These are phyloP conservation scores for Pterostichus niger DNA, from an alignment of 2,888 invertebrate species.

Conservation along the genomic window DNA sequence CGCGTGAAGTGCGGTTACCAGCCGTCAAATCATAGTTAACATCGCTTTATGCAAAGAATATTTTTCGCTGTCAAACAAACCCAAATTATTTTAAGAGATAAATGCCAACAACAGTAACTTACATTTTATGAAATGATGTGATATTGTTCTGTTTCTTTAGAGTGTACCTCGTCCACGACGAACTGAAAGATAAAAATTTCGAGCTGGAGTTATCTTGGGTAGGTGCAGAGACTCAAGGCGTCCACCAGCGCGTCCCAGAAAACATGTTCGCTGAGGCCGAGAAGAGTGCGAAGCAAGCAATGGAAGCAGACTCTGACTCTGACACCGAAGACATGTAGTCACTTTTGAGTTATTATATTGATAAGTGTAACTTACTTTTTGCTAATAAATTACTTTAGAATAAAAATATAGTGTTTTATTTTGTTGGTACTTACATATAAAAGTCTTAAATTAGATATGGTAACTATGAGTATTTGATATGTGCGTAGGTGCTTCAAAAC, in stretches of 20 bases:
- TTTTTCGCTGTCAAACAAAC: no score
- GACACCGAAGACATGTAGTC: constrained; percentile 86
- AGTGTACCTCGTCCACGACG: constrained; percentile 93
- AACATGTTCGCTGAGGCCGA: constrained; percentile 91
- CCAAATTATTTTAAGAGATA: no score
- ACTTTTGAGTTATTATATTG: constrained; percentile 11
- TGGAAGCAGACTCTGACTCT: constrained; percentile 92
- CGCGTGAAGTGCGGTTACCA: no score
- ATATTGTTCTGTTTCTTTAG: constrained; percentile 77
- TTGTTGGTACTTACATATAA: constrained; percentile 21
- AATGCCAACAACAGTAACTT: no score
- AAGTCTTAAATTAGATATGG: neutral
- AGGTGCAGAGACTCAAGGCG: constrained; percentile 88
- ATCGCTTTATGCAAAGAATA: no score
- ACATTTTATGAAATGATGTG: no score
- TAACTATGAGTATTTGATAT: no score
- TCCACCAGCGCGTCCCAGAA: constrained; percentile 89
- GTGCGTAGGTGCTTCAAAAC: no score
- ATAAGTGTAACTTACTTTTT: constrained; percentile 51
- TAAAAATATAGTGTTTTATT: constrained; percentile 18
- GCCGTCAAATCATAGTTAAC: no score
- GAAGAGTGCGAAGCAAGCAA: constrained; percentile 91
- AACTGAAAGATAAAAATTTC: constrained; percentile 97
- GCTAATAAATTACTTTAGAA: constrained; percentile 47
- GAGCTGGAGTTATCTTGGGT: constrained; percentile 98